Conservation (phyloP, 30 jellyfish, hydroid and myxozoan genomes). For the Chironex yamaguchii region DNA sequence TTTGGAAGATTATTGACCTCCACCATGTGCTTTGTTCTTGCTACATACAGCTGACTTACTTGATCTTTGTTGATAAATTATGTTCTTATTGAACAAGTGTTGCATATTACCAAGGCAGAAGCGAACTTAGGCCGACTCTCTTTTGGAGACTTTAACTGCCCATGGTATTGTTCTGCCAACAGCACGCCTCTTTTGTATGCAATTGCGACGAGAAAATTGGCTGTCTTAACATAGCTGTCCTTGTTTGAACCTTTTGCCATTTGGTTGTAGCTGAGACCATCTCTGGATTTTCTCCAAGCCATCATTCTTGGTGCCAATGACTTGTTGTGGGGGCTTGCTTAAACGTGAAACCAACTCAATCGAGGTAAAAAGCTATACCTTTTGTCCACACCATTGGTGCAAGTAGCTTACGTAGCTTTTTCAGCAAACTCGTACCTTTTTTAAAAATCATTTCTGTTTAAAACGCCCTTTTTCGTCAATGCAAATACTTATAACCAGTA, state of each 20-base stretch:
- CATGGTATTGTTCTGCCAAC: constrained; percentile 49
- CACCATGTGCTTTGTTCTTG: no score
- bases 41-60: no score
- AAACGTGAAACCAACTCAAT: constrained; percentile 67
- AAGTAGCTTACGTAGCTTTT: background rate
- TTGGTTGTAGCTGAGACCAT: constrained; percentile 22
- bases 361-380: constrained; percentile 44
- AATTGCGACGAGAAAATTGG: constrained; percentile 30
- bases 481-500: constrained; percentile 13
- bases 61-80: no score
- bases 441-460: background rate
- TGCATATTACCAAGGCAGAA: no score
- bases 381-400: constrained; percentile 8
- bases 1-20: no score
- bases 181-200: constrained; percentile 25
- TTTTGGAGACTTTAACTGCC: constrained; percentile 18
- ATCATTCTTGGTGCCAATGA: constrained; percentile 54
- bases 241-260: constrained; percentile 48
- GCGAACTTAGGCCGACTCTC: no score
- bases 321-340: constrained; percentile 48
- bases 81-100: no score
- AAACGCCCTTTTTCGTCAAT: constrained; percentile 23
- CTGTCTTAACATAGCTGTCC: background rate
- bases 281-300: constrained; percentile 53
- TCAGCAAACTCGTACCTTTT: background rate